A percentile compares a stretch with the other conserved stretches of the same genome.
These are phyloP conservation scores for Trichomycterus rosablanca DNA, from an alignment of 2,113 vertebrate species.

Conservation along the genomic window DNA sequence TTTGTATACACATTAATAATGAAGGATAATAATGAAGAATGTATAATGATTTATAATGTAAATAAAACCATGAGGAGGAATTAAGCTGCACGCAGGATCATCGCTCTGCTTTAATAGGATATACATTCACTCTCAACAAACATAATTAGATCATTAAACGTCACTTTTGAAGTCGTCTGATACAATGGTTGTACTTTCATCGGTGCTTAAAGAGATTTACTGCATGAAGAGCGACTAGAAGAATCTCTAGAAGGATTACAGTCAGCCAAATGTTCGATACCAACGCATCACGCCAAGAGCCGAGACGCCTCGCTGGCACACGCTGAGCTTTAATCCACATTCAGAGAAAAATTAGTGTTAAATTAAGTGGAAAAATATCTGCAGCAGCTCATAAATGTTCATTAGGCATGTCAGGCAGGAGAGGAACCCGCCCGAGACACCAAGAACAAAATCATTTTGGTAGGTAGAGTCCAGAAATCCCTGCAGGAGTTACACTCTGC, in stretches of 20 bases:
- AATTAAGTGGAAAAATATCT: conserved; percentile 44
- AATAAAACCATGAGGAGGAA: no score
- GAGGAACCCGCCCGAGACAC: conserved; percentile 5
- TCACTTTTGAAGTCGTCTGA: no score
- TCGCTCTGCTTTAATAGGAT: background rate
- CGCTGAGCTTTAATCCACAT: conserved; percentile 21
- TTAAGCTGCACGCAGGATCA: background rate
- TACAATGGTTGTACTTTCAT: no score
- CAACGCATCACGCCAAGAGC: conserved; percentile 20
- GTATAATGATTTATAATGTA: no score
- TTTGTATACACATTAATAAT: no score
- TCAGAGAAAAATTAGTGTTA: conserved; percentile 23
- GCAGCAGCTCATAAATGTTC: conserved; percentile 34
- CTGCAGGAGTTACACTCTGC: no score
- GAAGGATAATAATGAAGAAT: no score
- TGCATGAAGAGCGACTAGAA: conserved; percentile 54
- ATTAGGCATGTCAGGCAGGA: conserved; percentile 30
- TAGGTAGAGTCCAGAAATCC: no score
- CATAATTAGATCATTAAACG: background rate
- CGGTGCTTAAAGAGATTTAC: conserved; percentile 58
- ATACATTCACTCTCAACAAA: background rate
- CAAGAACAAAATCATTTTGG: background rate
- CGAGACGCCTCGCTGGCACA: conserved; percentile 14
- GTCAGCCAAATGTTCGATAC: conserved; percentile 48
- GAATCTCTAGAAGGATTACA: conserved; percentile 52